Evolutionary conservation across 2,113 vertebrate genomes (phyloP).

Genomic region (Miniopterus natalensis): DNA sequence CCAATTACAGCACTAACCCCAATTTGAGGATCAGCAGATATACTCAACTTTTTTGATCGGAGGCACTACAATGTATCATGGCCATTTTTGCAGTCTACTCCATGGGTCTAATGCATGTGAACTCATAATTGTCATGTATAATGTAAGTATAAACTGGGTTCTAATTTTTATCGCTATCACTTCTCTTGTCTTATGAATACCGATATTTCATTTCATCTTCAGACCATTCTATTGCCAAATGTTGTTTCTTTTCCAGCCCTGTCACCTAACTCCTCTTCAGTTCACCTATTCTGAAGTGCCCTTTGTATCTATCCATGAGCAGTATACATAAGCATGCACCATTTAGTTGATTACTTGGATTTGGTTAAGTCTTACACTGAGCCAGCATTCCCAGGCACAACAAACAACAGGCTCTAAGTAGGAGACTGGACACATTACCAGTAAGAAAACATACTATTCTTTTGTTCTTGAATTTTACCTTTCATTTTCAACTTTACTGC

Average conservation of each 20-base stretch:
- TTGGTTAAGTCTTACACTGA: constrained; percentile 14
- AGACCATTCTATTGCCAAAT: not conserved
- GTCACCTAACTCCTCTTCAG: not conserved
- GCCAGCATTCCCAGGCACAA: not conserved
- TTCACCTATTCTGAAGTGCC: not conserved
- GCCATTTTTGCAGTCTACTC: not conserved
- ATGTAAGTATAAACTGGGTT: not conserved
- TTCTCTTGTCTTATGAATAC: not conserved
- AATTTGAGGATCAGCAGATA: not conserved
- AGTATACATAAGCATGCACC: not conserved
- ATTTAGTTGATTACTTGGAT: constrained; percentile 20
- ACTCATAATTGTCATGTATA: not conserved
- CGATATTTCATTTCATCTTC: not conserved
- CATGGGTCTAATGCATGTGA: not conserved
- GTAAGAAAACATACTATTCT: not conserved
- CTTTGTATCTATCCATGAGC: not conserved
- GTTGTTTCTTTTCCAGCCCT: not conserved
- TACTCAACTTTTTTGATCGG: not conserved
- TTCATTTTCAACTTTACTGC: constrained; percentile 39
- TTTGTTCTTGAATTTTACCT: not conserved
- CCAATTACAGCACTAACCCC: not conserved
- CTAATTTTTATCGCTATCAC: not conserved
- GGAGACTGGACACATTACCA: not conserved
- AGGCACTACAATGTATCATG: not conserved
- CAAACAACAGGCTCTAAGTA: not conserved